These are phyloP conservation scores for Actinernus sp. DNA, from an alignment of 92 coral and sea anemone species.

Conservation along the genomic window DNA sequence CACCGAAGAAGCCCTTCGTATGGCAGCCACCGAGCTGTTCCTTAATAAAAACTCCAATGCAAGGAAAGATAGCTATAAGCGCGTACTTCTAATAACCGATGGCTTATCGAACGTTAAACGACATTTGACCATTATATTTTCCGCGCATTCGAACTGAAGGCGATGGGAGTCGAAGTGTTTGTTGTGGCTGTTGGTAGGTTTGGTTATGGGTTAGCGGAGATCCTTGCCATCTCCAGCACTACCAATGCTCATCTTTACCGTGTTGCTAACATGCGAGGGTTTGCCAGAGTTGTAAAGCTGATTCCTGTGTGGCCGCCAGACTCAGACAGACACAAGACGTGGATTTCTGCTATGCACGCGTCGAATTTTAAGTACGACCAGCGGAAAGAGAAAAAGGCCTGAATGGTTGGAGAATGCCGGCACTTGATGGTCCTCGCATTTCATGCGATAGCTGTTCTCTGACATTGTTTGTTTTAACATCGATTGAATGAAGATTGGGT, in stretches of 20 bases:
- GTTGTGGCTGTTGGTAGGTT: constrained; percentile 57
- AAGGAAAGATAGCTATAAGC: constrained; percentile 20
- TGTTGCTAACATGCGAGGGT: constrained; percentile 33
- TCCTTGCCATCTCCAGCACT: constrained; percentile 42
- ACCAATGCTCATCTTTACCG: constrained; percentile 56
- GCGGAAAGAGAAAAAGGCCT: no score
- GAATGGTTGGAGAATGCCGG: no score
- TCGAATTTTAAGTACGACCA: neutral
- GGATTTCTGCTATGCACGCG: constrained; percentile 11
- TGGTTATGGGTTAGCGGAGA: constrained; percentile 38
- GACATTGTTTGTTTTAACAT: no score
- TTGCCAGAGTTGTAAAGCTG: constrained; percentile 18
- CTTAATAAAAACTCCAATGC: constrained; percentile 20
- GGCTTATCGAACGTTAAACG: constrained; percentile 50
- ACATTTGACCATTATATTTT: constrained; percentile 30
- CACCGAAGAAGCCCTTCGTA: constrained; percentile 47
- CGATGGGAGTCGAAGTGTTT: constrained; percentile 36
- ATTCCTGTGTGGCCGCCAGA: constrained; percentile 42
- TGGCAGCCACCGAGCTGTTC: constrained; percentile 29
- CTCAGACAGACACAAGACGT: neutral
- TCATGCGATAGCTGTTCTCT: no score
- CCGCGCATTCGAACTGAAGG: constrained; percentile 39
- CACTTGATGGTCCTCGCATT: no score
- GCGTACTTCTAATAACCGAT: constrained; percentile 48
- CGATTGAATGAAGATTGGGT: no score